Evolutionary conservation across 2,113 vertebrate genomes (phyloP).

Genomic region (Butorides virescens): DNA sequence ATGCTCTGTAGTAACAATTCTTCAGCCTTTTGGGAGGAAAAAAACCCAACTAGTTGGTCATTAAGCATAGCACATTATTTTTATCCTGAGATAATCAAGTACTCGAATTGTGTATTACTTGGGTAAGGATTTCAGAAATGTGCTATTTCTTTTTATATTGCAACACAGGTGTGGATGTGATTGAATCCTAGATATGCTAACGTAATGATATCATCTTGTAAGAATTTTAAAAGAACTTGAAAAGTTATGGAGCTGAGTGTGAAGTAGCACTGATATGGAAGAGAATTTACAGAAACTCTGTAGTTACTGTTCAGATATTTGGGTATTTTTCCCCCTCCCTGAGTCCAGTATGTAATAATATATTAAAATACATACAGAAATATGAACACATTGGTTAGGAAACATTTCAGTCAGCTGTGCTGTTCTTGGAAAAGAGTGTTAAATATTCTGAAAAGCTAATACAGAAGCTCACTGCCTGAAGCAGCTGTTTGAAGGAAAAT

Average conservation of each 20-base stretch:
- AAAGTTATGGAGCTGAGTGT: background rate
- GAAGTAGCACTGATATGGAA: background rate
- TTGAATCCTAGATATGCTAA: background rate
- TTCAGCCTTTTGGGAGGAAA: background rate
- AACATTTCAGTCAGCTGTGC: background rate
- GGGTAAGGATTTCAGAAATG: background rate
- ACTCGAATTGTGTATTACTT: background rate
- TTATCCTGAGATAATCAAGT: background rate
- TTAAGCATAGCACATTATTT: background rate
- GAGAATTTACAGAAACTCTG: background rate
- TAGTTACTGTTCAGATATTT: background rate
- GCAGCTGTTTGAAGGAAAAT: background rate
- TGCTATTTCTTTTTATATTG: background rate
- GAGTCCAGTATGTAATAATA: background rate
- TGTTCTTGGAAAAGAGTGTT: background rate
- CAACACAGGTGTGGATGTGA: background rate
- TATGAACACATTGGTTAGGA: accelerated
- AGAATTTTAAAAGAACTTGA: background rate
- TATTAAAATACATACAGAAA: background rate
- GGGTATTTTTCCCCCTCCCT: background rate
- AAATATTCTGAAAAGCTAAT: background rate
- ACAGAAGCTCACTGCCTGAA: background rate
- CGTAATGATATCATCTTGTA: background rate
- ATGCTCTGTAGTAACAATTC: background rate
- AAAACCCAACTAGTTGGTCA: background rate